A percentile compares a stretch with the other conserved stretches of the same genome.
phyloP scores from a whole-genome alignment of 2,888 invertebrate species.

The Tipula vernalis region DNA sequence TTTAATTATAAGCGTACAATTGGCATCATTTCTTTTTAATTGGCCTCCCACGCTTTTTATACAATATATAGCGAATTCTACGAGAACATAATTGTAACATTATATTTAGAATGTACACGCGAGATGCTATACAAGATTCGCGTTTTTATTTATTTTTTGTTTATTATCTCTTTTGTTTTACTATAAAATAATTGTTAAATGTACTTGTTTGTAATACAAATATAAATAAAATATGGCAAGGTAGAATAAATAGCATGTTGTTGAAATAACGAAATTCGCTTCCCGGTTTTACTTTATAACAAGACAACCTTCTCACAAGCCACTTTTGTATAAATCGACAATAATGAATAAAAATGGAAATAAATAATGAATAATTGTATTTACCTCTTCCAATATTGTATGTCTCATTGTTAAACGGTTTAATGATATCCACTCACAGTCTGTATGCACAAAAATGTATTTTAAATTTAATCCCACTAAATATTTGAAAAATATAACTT shows the following conservation, averaged over 20 bases:
- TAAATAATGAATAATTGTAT: neutral
- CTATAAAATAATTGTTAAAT: neutral
- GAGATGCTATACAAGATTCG: neutral
- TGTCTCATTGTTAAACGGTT: conserved; percentile 16
- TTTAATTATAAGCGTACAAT: neutral
- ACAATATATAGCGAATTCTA: neutral
- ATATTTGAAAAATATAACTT: neutral
- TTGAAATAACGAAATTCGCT: neutral
- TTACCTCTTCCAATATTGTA: conserved; percentile 18
- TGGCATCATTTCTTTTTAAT: neutral
- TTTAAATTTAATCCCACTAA: neutral
- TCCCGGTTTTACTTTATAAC: neutral
- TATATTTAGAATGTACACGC: neutral
- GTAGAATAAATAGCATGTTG: no score
- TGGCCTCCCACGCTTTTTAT: neutral
- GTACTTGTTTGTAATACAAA: neutral
- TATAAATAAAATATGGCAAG: no score
- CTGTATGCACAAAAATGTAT: neutral
- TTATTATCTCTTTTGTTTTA: neutral
- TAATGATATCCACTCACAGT: neutral
- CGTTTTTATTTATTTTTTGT: neutral
- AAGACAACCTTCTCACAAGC: neutral
- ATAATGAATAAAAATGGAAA: neutral
- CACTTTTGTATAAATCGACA: neutral
- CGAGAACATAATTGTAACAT: neutral